Evolutionary conservation across 2,888 invertebrate genomes (phyloP).

Genomic region (Doris montereyensis): DNA sequence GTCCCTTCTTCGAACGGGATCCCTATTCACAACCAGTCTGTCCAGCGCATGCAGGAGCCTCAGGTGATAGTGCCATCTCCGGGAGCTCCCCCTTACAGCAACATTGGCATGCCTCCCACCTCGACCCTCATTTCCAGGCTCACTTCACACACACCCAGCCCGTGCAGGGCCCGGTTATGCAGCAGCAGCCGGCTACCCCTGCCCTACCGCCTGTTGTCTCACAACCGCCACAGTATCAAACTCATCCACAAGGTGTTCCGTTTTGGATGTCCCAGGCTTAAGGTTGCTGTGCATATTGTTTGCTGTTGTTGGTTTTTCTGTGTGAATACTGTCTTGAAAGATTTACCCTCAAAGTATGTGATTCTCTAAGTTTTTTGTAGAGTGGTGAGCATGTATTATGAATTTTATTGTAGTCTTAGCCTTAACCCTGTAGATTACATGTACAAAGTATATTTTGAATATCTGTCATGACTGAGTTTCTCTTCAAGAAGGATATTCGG

Average conservation of each 20-base stretch:
- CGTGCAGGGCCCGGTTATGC: slow-evolving; percentile 25
- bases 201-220: slow-evolving; percentile 24
- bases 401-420: too few relatives aligned
- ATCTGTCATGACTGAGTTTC: too few relatives aligned
- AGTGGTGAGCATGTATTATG: too few relatives aligned
- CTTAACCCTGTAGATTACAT: too few relatives aligned
- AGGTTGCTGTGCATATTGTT: neutral
- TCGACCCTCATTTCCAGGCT: slow-evolving; percentile 20
- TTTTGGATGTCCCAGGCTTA: slow-evolving; percentile 38
- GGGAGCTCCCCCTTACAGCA: slow-evolving; percentile 8
- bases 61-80: slow-evolving; percentile 6
- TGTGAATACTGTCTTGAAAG: too few relatives aligned
- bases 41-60: slow-evolving; percentile 18
- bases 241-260: slow-evolving; percentile 29
- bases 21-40: slow-evolving; percentile 24
- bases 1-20: slow-evolving; percentile 22
- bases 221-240: slow-evolving; percentile 28
- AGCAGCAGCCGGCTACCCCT: slow-evolving; percentile 34
- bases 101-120: slow-evolving; percentile 25
- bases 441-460: too few relatives aligned
- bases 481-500: too few relatives aligned
- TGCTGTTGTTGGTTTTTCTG: neutral
- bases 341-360: too few relatives aligned
- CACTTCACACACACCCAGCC: slow-evolving; percentile 39
- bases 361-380: too few relatives aligned